These are phyloP conservation scores for Leucophora obtusa DNA, from an alignment of 2,888 invertebrate species.

Conservation along the genomic window DNA sequence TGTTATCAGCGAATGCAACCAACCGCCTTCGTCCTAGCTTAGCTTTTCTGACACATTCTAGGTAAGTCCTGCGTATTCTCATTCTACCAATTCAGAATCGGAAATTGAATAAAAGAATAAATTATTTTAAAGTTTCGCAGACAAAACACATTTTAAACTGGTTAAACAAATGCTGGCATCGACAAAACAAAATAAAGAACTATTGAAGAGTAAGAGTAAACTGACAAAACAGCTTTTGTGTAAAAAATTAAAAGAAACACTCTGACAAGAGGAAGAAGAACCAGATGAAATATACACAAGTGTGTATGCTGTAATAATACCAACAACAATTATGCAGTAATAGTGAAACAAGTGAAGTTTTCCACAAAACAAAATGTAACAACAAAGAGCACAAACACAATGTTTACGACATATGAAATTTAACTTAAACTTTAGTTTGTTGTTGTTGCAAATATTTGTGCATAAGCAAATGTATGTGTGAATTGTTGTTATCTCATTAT, in stretches of 20 bases:
- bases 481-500: too few relatives aligned
- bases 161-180: too few relatives aligned
- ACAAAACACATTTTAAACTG: too few relatives aligned
- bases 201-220: constrained; percentile 5
- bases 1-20: too few relatives aligned
- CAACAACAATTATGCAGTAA: neutral
- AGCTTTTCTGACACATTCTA: too few relatives aligned
- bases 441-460: neutral
- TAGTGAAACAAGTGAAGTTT: constrained; percentile 31
- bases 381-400: neutral
- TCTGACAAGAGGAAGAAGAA: neutral
- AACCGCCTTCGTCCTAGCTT: too few relatives aligned
- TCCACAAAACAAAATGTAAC: neutral
- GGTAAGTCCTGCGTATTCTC: too few relatives aligned
- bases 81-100: too few relatives aligned
- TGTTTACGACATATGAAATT: neutral
- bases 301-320: neutral
- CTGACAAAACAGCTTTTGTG: neutral
- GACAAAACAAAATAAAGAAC: neutral
- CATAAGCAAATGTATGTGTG: neutral
- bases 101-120: too few relatives aligned
- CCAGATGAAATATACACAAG: neutral
- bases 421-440: neutral
- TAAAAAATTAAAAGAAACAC: neutral
- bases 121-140: too few relatives aligned